These are phyloP conservation scores for Diplazon laetatorius DNA, from an alignment of 2,888 invertebrate genomes.

Conservation along the genomic window DNA sequence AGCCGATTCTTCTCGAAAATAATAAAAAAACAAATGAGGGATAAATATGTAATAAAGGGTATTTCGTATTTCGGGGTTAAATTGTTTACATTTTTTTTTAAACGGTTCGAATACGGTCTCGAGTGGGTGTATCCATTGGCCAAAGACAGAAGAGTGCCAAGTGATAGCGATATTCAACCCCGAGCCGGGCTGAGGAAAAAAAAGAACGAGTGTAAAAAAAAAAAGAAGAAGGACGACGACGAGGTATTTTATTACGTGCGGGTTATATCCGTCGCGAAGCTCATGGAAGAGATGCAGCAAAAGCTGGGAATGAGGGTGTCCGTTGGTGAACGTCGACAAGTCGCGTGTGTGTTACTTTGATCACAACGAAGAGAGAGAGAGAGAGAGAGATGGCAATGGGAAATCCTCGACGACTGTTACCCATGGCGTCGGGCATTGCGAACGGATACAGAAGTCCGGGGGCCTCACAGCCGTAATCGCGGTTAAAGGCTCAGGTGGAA, in stretches of 20 bases:
- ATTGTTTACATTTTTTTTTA: no score
- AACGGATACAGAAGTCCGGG: background rate
- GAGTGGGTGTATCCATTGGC: background rate
- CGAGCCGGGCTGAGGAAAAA: background rate
- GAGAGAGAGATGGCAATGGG: constrained; percentile 24
- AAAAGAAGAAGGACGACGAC: constrained; percentile 57
- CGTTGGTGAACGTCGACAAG: constrained; percentile 56
- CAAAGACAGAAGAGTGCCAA: constrained; percentile 1
- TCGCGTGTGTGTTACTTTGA: constrained; percentile 62
- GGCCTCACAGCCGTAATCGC: constrained; percentile 60
- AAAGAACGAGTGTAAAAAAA: no score
- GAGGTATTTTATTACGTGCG: constrained; percentile 48
- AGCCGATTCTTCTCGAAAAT: no score
- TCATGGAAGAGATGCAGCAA: constrained; percentile 4
- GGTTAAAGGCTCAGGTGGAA: constrained; percentile 70
- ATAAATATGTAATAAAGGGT: no score
- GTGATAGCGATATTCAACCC: constrained; percentile 34
- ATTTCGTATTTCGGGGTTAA: no score
- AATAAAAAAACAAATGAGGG: no score
- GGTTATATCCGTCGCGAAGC: background rate
- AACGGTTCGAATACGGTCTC: constrained; percentile 1
- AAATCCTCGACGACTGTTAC: constrained; percentile 37
- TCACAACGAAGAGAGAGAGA: constrained; percentile 30
- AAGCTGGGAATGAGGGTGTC: constrained; percentile 48
- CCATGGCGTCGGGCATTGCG: background rate